Percentiles rank a stretch among this genome's conserved stretches.
Evolutionary conservation across 2,113 vertebrate genomes (phyloP).

Genomic region (Odocoileus hemionus): DNA sequence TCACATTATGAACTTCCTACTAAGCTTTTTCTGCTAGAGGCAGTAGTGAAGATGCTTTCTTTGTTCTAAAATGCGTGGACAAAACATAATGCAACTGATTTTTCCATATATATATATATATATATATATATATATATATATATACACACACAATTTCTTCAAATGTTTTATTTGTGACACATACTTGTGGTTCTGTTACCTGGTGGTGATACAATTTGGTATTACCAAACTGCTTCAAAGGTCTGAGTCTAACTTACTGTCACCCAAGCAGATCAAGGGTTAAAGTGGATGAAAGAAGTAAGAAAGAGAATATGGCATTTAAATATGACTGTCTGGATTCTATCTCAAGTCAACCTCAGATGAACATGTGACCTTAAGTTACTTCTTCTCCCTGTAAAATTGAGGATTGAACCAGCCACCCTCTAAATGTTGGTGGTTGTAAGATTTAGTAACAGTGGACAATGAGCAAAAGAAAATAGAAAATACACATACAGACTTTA

Average conservation of each 20-base stretch:
- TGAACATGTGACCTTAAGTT: neutral
- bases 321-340: neutral
- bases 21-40: neutral
- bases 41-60: neutral
- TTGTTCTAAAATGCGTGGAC: neutral
- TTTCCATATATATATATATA: neutral
- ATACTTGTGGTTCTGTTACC: neutral
- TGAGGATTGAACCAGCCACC: neutral
- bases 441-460: neutral
- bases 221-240: neutral
- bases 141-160: neutral
- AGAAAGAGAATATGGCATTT: neutral
- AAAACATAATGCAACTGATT: neutral
- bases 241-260: neutral
- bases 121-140: no score
- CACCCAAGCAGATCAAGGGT: neutral
- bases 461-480: neutral
- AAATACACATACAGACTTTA: fast-evolving
- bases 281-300: neutral
- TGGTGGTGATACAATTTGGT: neutral
- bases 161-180: neutral
- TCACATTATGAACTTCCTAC: neutral
- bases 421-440: neutral
- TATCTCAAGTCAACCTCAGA: neutral
- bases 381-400: neutral